These are phyloP conservation scores for Puntigrus tetrazona DNA, from an alignment of 2,113 vertebrate genomes.

Conservation along the genomic window DNA sequence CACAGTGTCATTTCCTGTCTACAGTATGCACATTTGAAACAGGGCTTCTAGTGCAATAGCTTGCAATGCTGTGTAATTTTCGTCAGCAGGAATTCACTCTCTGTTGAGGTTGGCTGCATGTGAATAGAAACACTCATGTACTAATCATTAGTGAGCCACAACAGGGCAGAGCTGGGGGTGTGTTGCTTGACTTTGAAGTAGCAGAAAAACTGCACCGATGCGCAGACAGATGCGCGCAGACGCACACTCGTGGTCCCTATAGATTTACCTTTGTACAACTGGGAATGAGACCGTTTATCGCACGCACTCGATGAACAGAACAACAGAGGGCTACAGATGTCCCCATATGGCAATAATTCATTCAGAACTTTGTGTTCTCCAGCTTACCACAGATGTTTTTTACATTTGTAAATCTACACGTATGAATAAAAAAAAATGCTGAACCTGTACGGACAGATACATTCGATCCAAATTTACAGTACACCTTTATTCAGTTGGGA, in stretches of 20 bases:
- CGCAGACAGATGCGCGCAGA: neutral
- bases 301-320: slow-evolving; percentile 44
- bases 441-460: neutral
- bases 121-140: slow-evolving; percentile 44
- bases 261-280: slow-evolving; percentile 43
- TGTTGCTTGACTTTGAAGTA: slow-evolving; percentile 41
- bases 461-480: neutral
- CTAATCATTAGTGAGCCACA: slow-evolving; percentile 50
- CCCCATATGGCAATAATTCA: slow-evolving; percentile 53
- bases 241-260: slow-evolving; percentile 12
- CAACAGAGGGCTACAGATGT: slow-evolving; percentile 51
- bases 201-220: slow-evolving; percentile 17
- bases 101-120: slow-evolving; percentile 28
- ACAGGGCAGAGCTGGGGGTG: slow-evolving; percentile 35
- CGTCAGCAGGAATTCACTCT: slow-evolving; percentile 35
- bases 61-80: slow-evolving; percentile 53
- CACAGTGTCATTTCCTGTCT: slow-evolving; percentile 8
- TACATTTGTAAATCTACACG: neutral
- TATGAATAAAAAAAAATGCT: neutral
- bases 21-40: slow-evolving; percentile 17
- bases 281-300: slow-evolving; percentile 49
- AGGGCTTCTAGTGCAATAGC: slow-evolving; percentile 26
- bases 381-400: neutral
- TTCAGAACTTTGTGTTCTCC: neutral
- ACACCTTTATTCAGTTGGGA: no score